A percentile compares a stretch with the other conserved stretches of the same genome.
phyloP scores from a whole-genome alignment of 2,888 invertebrate genomes.

The Escarpia spicata region DNA sequence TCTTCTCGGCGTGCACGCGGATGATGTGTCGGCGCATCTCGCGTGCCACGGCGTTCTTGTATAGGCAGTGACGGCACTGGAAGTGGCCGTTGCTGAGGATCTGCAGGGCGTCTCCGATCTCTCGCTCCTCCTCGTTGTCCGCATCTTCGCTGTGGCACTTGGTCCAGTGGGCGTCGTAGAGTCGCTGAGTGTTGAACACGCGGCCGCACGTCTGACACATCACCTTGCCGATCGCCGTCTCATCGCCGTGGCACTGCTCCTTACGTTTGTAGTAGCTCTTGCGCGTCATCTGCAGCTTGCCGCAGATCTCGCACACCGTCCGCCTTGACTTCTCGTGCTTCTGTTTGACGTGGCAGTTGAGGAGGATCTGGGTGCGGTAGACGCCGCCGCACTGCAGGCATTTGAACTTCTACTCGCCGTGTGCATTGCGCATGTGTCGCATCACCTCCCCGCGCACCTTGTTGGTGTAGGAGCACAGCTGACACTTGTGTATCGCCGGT shows the following conservation, averaged over 20 bases:
- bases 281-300: neutral
- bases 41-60: constrained; percentile 21
- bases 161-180: constrained; percentile 24
- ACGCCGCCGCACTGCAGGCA: constrained; percentile 20
- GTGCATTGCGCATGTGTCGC: constrained; percentile 30
- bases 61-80: constrained; percentile 23
- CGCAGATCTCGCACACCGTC: constrained; percentile 27
- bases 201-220: constrained; percentile 28
- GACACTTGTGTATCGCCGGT: constrained; percentile 22
- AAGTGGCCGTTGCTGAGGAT: constrained; percentile 8
- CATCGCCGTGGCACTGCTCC: neutral
- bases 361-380: constrained; percentile 24
- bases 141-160: constrained; percentile 18
- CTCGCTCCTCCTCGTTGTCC: constrained; percentile 21
- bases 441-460: constrained; percentile 21
- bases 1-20: constrained; percentile 22
- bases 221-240: neutral
- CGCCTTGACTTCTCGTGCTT: constrained; percentile 22
- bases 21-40: constrained; percentile 30
- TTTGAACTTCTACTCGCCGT: constrained; percentile 24
- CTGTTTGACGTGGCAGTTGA: constrained; percentile 27
- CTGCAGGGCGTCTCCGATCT: constrained; percentile 19
- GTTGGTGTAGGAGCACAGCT: constrained; percentile 26
- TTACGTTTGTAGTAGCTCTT: constrained; percentile 21
- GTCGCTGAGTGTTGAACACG: constrained; percentile 17